Evolutionary conservation across 2,113 vertebrate species (phyloP).

Genomic region (Zootoca vivipara): DNA sequence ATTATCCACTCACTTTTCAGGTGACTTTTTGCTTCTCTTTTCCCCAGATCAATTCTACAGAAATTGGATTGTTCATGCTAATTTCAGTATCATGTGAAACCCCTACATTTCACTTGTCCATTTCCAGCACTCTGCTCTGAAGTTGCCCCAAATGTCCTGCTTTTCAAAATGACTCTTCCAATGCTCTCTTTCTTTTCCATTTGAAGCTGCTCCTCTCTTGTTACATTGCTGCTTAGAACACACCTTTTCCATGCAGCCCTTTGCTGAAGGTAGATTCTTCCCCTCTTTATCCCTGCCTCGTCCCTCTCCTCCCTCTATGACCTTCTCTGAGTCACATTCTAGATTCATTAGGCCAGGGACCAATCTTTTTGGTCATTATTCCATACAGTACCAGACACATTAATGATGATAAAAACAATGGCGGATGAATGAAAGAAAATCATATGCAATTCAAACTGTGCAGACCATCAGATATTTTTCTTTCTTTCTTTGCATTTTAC

Average conservation of each 20-base stretch:
- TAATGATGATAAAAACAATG: neutral
- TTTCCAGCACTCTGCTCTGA: neutral
- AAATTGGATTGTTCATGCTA: neutral
- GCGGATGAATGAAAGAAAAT: neutral
- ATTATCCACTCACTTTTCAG: constrained; percentile 4
- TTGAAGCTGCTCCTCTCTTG: neutral
- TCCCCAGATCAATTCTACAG: neutral
- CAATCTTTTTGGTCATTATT: neutral
- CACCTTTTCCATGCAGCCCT: neutral
- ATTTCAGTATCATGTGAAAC: neutral
- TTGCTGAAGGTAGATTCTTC: too few relatives aligned
- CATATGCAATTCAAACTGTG: neutral
- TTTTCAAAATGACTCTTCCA: neutral
- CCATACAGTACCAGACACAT: neutral
- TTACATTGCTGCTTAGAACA: neutral
- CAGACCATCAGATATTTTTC: neutral
- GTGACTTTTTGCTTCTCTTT: neutral
- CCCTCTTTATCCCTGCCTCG: neutral
- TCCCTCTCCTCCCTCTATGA: neutral
- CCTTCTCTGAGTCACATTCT: neutral
- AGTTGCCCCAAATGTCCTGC: neutral
- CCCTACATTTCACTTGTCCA: neutral
- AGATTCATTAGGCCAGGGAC: neutral
- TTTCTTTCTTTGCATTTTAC: neutral
- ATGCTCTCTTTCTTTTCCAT: neutral